Percentiles rank a stretch among this genome's conserved stretches.
These are phyloP conservation scores for Sphaerophoria taeniata DNA, from an alignment of 2,888 invertebrate genomes.

Conservation along the genomic window DNA sequence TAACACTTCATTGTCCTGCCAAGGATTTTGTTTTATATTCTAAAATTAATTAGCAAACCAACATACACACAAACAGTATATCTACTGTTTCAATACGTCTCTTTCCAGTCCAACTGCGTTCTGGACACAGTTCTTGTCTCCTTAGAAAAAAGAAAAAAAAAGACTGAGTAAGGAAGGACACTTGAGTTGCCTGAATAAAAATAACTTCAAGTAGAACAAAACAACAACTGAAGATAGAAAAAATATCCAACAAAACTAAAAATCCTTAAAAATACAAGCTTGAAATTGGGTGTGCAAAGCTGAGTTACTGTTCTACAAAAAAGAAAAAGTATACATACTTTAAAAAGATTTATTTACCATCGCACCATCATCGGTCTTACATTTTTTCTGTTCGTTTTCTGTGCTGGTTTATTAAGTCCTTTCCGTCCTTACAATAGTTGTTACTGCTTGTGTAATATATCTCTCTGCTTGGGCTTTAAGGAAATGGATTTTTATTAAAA, in stretches of 20 bases:
- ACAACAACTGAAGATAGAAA: conserved; percentile 16
- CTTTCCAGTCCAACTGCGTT: conserved; percentile 10
- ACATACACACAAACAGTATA: neutral
- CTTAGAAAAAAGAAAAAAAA: neutral
- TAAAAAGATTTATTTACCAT: conserved; percentile 29
- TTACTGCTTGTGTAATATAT: neutral
- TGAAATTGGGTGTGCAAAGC: conserved; percentile 43
- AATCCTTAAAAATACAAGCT: conserved; percentile 57
- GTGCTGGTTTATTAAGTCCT: conserved; percentile 27
- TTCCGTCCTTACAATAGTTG: neutral
- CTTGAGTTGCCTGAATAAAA: conserved; percentile 43
- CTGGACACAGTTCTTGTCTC: conserved; percentile 11
- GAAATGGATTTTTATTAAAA: conserved; percentile 40
- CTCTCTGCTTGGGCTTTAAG: conserved; percentile 24
- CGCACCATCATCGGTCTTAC: neutral
- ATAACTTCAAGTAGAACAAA: conserved; percentile 26
- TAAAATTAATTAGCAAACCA: conserved; percentile 48
- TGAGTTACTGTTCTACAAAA: neutral
- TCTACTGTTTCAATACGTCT: neutral
- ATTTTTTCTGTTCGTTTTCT: conserved; percentile 10
- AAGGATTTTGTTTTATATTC: conserved; percentile 13
- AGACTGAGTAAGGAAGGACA: conserved; percentile 1
- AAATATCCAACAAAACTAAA: conserved; percentile 19
- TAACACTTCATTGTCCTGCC: conserved; percentile 1
- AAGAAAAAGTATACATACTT: neutral